A percentile compares a stretch with the other conserved stretches of the same genome.
phyloP scores from a whole-genome alignment of 2,797 vertebrate species.

The Xenops minutus region DNA sequence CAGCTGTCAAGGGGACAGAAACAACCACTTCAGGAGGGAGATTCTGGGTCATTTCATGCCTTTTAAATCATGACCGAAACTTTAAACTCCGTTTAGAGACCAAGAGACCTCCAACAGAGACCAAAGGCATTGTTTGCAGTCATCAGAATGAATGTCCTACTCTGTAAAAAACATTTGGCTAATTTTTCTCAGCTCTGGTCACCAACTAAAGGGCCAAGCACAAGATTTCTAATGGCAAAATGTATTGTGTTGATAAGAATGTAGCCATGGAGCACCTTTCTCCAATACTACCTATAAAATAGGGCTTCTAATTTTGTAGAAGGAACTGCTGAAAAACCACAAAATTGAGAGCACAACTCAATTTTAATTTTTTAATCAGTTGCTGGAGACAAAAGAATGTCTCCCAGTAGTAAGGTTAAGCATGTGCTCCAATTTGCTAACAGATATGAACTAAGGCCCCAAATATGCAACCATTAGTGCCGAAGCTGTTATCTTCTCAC shows the following conservation, averaged over 20 bases:
- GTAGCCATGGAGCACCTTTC: background rate
- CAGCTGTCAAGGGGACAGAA: background rate
- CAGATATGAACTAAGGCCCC: background rate
- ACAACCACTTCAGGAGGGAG: background rate
- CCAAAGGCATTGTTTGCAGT: background rate
- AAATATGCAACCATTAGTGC: background rate
- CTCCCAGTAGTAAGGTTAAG: background rate
- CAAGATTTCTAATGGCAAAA: background rate
- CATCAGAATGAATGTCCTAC: background rate
- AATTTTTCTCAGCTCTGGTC: background rate
- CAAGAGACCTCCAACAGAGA: background rate
- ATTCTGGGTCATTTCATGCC: background rate
- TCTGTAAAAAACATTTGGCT: background rate
- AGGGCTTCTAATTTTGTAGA: background rate
- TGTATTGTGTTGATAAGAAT: background rate
- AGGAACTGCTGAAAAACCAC: background rate
- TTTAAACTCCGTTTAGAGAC: background rate
- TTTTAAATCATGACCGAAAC: background rate
- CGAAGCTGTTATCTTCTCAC: background rate
- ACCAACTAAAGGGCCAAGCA: background rate
- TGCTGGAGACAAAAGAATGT: background rate
- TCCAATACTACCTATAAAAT: background rate
- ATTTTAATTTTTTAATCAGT: background rate
- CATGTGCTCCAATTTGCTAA: background rate
- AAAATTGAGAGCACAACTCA: background rate